These are phyloP conservation scores for Sternotherus odoratus DNA, from an alignment of 2,797 vertebrate species.

Conservation along the genomic window DNA sequence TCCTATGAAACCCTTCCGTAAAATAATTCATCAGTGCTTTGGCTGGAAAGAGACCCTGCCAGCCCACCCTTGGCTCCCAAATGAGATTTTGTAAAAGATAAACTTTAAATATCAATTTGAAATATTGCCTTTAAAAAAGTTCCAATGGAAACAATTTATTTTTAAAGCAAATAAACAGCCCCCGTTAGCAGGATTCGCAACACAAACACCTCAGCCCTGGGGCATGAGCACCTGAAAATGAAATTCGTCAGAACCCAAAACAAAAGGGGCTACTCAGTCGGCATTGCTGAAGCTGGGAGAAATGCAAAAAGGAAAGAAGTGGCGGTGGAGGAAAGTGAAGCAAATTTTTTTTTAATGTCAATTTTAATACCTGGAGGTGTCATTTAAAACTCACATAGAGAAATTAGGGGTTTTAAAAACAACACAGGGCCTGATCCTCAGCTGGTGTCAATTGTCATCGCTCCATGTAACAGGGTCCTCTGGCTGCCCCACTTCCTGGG, in stretches of 20 bases:
- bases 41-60: neutral
- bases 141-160: neutral
- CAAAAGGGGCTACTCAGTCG: neutral
- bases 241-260: neutral
- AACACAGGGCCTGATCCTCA: neutral
- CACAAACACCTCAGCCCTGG: neutral
- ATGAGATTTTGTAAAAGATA: neutral
- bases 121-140: neutral
- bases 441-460: neutral
- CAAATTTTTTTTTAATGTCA: constrained; percentile 45
- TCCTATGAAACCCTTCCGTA: neutral
- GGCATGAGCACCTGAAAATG: fast-evolving
- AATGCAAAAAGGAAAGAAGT: neutral
- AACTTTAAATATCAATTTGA: neutral
- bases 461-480: too few species aligned
- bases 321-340: neutral
- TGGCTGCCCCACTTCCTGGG: too few species aligned
- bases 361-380: constrained; percentile 35
- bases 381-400: constrained; percentile 50
- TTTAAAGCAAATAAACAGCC: neutral
- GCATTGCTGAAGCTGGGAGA: fast-evolving
- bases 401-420: constrained; percentile 19
- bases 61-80: neutral
- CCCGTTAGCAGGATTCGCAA: fast-evolving
- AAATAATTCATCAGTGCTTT: neutral